Conservation (phyloP, 2,888 invertebrate species). For the Kryphioiulus occultus region DNA sequence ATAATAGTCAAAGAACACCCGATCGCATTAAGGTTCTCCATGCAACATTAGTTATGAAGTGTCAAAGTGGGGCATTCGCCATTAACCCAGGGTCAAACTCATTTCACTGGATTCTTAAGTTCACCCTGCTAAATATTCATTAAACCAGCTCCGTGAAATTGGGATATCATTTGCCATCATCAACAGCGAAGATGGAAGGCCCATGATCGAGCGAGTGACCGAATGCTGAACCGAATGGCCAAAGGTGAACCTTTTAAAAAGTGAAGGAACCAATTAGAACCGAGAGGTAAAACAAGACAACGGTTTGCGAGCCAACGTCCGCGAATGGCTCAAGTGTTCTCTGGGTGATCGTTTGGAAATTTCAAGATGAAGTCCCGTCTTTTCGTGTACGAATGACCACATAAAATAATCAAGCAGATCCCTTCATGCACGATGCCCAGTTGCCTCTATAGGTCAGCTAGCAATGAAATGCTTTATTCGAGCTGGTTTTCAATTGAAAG, state of each 20-base stretch:
- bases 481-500: not conserved
- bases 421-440: not conserved
- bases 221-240: not conserved
- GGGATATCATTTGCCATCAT: not conserved
- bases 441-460: not conserved
- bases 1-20: too few species aligned
- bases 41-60: not conserved
- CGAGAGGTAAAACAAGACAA: not conserved
- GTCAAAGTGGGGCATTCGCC: not conserved
- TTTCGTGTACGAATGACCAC: not conserved
- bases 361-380: not conserved
- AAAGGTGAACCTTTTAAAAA: not conserved
- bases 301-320: not conserved
- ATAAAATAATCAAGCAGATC: not conserved
- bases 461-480: slow-evolving; percentile 3
- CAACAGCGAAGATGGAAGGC: not conserved
- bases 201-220: not conserved
- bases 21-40: not conserved
- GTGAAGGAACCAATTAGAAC: not conserved
- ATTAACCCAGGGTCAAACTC: not conserved
- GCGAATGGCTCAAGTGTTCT: not conserved
- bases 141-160: not conserved
- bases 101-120: not conserved
- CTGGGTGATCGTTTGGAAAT: not conserved
- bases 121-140: not conserved